These are phyloP conservation scores for Perca flavescens DNA, from an alignment of 2,113 vertebrate species.

Conservation along the genomic window DNA sequence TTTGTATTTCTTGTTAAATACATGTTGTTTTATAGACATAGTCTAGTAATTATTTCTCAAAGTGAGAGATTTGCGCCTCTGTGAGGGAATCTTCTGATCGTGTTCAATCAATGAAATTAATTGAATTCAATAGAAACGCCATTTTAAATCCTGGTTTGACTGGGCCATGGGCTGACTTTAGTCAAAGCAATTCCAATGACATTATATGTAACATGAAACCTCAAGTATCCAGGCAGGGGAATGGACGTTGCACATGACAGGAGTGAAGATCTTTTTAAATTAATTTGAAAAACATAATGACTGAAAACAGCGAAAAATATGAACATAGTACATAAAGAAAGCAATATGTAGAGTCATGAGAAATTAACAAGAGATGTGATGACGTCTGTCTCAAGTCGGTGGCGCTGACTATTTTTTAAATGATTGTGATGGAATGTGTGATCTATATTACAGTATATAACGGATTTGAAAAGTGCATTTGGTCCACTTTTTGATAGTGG, in stretches of 20 bases:
- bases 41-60: too few species aligned
- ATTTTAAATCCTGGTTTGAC: neutral
- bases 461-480: conserved; percentile 43
- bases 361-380: neutral
- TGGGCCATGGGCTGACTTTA: neutral
- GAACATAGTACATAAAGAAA: neutral
- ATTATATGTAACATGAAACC: neutral
- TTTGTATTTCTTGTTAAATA: too few species aligned
- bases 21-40: too few species aligned
- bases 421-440: neutral
- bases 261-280: neutral
- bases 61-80: too few species aligned
- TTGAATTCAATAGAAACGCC: too few species aligned
- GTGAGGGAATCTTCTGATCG: too few species aligned
- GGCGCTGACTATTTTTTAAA: neutral
- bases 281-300: neutral
- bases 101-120: too few species aligned
- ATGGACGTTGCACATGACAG: neutral
- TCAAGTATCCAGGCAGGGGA: neutral
- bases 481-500: conserved; percentile 45
- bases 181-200: neutral
- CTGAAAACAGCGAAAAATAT: neutral
- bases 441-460: conserved; percentile 6
- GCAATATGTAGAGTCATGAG: neutral
- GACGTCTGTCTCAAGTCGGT: neutral